Conservation (phyloP, 2,797 vertebrate genomes). For the Manis pentadactyla region DNA sequence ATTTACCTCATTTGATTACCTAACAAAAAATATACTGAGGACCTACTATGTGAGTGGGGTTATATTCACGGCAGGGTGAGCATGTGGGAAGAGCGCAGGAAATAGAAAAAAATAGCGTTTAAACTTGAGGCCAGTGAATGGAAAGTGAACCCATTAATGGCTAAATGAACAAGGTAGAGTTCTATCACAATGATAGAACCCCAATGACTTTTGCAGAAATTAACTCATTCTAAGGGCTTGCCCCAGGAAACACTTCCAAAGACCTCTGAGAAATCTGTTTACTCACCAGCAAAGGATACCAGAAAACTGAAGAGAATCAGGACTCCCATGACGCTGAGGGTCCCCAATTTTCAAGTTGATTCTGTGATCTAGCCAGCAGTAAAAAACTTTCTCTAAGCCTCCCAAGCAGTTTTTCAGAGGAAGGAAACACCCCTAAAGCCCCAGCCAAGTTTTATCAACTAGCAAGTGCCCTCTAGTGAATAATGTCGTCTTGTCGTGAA, state of each 20-base stretch:
- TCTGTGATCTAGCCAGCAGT: not conserved
- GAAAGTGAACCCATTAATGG: not conserved
- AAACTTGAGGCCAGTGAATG: not conserved
- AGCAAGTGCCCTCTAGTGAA: not conserved
- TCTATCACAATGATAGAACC: not conserved
- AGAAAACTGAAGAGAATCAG: not conserved
- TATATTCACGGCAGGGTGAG: not conserved
- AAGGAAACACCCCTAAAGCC: not conserved
- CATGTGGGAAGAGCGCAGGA: not conserved
- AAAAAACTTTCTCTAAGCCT: not conserved
- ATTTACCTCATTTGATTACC: not conserved
- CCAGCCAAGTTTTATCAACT: not conserved
- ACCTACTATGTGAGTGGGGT: not conserved
- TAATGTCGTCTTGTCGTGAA: not conserved
- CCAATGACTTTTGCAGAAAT: not conserved
- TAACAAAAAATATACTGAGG: not conserved
- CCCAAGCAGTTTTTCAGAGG: not conserved
- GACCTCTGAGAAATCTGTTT: not conserved
- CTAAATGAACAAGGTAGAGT: not conserved
- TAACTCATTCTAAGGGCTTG: not conserved
- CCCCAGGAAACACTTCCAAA: not conserved
- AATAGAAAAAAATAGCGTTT: not conserved
- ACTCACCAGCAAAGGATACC: not conserved
- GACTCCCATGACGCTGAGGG: not conserved
- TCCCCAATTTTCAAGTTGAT: not conserved